A percentile compares a stretch with the other conserved stretches of the same genome.
phyloP scores from a whole-genome alignment of 2,888 invertebrate species.

The Conus canariensis region DNA sequence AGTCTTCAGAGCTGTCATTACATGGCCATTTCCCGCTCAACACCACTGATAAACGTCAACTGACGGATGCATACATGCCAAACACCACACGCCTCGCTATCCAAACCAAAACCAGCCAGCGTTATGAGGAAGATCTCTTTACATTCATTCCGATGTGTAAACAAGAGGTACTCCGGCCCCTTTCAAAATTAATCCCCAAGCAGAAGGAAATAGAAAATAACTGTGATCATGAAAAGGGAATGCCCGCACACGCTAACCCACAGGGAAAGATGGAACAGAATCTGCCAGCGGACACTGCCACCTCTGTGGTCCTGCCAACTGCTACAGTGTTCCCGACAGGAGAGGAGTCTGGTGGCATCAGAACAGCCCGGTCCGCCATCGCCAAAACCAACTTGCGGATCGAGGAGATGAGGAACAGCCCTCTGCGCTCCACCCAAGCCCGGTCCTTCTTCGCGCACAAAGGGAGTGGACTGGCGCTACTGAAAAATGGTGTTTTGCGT shows the following conservation, averaged over 20 bases:
- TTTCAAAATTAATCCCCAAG: conserved; percentile 45
- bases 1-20: not conserved
- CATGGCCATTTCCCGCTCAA: not conserved
- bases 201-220: conserved; percentile 40
- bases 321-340: not conserved
- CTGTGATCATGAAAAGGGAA: too few species aligned
- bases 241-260: not conserved
- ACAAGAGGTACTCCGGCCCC: conserved; percentile 40
- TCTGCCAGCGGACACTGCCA: not conserved
- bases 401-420: conserved; percentile 15
- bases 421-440: not conserved
- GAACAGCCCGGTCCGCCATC: not conserved
- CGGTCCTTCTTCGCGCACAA: conserved; percentile 4
- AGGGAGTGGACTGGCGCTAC: conserved; percentile 6
- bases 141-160: conserved; percentile 33
- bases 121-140: conserved; percentile 21
- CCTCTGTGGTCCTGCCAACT: not conserved
- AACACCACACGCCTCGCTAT: conserved; percentile 9
- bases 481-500: conserved; percentile 13
- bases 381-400: conserved; percentile 8
- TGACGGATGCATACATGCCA: conserved; percentile 2
- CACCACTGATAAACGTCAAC: not conserved
- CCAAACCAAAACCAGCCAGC: not conserved
- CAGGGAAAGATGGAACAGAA: not conserved
- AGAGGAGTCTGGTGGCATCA: not conserved